Evolutionary conservation across 2,113 vertebrate genomes (phyloP), one percentile per base, ranked within the genome.

Genomic region (Nannobrachium achirus): DNA sequence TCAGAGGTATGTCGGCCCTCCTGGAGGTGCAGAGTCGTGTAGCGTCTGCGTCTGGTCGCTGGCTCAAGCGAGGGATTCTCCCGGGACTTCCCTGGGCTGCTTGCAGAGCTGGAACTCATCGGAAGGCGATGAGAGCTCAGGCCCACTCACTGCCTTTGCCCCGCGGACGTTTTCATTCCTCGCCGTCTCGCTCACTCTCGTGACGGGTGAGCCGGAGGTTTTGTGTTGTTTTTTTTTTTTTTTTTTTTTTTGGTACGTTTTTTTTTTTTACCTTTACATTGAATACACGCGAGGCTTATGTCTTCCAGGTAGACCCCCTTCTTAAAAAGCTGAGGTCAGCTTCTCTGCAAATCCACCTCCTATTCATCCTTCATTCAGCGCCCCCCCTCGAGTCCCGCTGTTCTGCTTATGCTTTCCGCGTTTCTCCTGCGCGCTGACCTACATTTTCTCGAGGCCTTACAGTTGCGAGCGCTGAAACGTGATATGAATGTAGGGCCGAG

Each of bases 401-500:
- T 56, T 84, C 81, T 71, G 59, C 75, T 73, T 70, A 78, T 82
- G 83, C 76, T 84, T 66, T 78, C 71, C 63, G 75, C 55, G 59
- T 50, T 86, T 85, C 82, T 78, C 76, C 78, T 79, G 74, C 6
- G 55, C 55, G 50, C 78, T 90, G 81, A 89, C 82, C 83, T 85
- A 89, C 64, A 88, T 87, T 88, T 33, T 88, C 79, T 80, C 14
- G 18, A 86, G 69, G 77, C 75, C 71, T 77, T 56, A 0, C 82
- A 87, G 82, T n/a, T 81, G 79, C 50, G 42, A 80, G 68, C 61
- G 68, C 82, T 89, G 86, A 89, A 88, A 89, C 70, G 64, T 84
- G 87, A 91, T 90, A 79, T 77, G 85, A 87, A 89, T 89, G 87
- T 86, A 89, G 89, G 80, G 84, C 88, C 80, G 69, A 72, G 77